Base-by-base conservation (phyloP, 2,888 invertebrate genomes). In the Psococerastis gibbosa region DNA sequence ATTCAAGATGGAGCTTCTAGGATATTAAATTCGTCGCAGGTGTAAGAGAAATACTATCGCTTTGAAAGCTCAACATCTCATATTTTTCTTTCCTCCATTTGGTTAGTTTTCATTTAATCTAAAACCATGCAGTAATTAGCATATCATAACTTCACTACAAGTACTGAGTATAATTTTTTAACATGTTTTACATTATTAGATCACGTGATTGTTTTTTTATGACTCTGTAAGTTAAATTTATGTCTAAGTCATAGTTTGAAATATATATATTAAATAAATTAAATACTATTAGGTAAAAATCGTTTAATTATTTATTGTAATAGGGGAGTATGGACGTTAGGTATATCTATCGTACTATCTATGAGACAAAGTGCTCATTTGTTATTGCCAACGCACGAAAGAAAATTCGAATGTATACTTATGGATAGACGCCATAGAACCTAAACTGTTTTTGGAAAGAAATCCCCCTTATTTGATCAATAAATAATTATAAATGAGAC, bases 231-330 rank as follows among this genome's bases (percentile, higher is more conserved):
- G 20, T 38, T 38, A 38, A 16, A 20, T 38, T 20, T 33, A 33
- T 16, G 15, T 33, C 33, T 16, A 38, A 38, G 17, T 20, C 38
- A 27, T 27, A 27, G 27, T 27, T 27, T 42, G 6, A 44, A 31
- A 45, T 45, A 47, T 47, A 47, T 47, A 47, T 42, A 38, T 42
- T 47, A 47, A 44, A 47, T 42, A 44, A 44, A 45, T 45, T 43
- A 44, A 17, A 44, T 42, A 45, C 31, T 41, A 43, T 22, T 35
- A 47, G 35, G 45, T 45, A 44, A 31, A 42, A 42, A 41, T 42
- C 43, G 44, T 46, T 46, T 44, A 35, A 46, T 46, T 44, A 41
- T 44, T 46, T 43, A 44, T 46, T 32, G 42, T 46, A 33, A 33
- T 33, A n/a, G n/a, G n/a, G n/a, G n/a, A n/a, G n/a, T n/a, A n/a